Evolutionary conservation across 2,113 vertebrate species (phyloP), one percentile per base, ranked within the genome.

Genomic region (Anguilla japonica): DNA sequence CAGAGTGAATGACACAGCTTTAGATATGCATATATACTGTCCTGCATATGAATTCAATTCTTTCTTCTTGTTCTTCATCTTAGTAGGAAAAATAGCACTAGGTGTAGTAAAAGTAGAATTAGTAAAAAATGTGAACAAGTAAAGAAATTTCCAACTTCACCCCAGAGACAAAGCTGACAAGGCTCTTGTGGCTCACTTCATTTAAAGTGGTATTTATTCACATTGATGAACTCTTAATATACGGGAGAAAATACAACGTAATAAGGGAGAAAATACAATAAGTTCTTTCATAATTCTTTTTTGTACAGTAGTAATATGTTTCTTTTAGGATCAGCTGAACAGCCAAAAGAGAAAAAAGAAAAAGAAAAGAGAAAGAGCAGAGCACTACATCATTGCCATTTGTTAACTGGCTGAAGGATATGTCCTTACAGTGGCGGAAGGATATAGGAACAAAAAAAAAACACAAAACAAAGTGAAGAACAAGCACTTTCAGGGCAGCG

Each of bases 181-280:
- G 40, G 0, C 78, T 84, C 40, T 34, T 60, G 84, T 67, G 85
- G 83, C 85, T 87, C 34, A 56, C 92, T 34, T 92, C 88, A 91
- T 91, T 95, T 94, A 92, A 94, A 93, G 92, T 93, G 94, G 95
- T 94, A 53, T 53, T 53, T 53, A 53, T 87, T 92, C 94, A 86
- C 53, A 88, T 92, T 95, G 95, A 96, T 96, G 50, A 53, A 53
- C 6, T 53, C 50, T 96, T 94, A 96, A 89, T 81, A 84, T 63
- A 41, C 71, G 85, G 87, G 83, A 53, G 80, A 83, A 82, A 67
- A 84, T 89, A 41, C 84, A 83, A 79, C 84, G 71, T 87, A 60
- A 89, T 85, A 81, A 92, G 92, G 93, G 89, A 91, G 92, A 92
- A 94, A 90, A 92, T 88, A 87, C 63, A 81, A 83, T 89, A 82